Conservation (phyloP, 2,888 invertebrate genomes). For the Cryptus armator region DNA sequence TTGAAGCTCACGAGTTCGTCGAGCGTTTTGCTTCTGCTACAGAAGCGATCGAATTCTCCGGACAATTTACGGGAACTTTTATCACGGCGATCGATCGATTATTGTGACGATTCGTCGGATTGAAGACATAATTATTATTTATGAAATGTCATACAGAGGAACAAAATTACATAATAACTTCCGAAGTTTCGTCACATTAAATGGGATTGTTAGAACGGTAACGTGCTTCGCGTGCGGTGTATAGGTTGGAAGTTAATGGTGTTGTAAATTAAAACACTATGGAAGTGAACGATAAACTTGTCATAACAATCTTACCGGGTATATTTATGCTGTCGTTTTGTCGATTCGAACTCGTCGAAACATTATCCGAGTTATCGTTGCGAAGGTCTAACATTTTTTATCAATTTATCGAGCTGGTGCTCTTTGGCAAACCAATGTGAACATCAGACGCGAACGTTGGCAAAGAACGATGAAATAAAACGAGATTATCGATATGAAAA, state of each 20-base stretch:
- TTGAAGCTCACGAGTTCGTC: not conserved
- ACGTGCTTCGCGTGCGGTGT: conserved; percentile 54
- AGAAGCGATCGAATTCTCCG: not conserved
- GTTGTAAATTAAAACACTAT: conserved; percentile 2
- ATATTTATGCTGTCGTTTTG: conserved; percentile 72
- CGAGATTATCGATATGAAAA: conserved; percentile 18
- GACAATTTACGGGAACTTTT: not conserved
- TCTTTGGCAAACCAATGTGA: conserved; percentile 43
- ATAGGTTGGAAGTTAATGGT: conserved; percentile 55
- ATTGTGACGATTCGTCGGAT: not conserved
- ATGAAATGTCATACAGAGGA: conserved; percentile 8
- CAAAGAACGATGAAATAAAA: conserved; percentile 30
- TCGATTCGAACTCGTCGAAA: conserved; percentile 58
- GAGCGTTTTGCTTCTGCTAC: not conserved
- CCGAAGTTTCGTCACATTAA: conserved; percentile 50
- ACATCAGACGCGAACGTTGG: conserved; percentile 43
- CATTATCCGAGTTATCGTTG: conserved; percentile 70
- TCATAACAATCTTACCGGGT: conserved; percentile 71
- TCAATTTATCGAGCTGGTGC: conserved; percentile 51
- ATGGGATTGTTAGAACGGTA: conserved; percentile 38
- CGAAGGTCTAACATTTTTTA: conserved; percentile 80
- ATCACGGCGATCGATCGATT: not conserved
- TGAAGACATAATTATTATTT: conserved; percentile 4
- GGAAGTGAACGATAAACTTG: not conserved
- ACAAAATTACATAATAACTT: conserved; percentile 59